Percentiles rank a stretch among this genome's conserved stretches.
Conservation (phyloP, 2,113 vertebrate genomes). For the Danionella cerebrum region DNA sequence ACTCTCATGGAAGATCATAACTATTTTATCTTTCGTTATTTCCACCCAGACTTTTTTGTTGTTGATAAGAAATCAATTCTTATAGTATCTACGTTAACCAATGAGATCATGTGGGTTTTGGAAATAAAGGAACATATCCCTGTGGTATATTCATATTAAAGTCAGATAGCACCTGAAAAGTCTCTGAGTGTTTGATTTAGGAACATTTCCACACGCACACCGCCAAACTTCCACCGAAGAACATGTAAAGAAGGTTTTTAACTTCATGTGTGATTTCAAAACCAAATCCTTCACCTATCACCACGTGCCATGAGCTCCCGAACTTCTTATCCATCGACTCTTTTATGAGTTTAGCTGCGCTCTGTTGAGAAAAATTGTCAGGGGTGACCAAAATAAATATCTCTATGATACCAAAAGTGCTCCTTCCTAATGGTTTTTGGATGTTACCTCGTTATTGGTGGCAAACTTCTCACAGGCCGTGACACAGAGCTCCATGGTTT, state of each 20-base stretch:
- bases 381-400: neutral
- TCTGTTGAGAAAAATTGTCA: conserved; percentile 58
- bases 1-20: too few species aligned
- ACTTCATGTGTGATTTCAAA: conserved; percentile 94
- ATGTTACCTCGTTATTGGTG: conserved; percentile 61
- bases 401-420: neutral
- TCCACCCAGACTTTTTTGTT: too few species aligned
- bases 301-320: conserved; percentile 96
- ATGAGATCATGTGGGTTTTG: too few species aligned
- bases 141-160: neutral
- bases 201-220: conserved; percentile 98
- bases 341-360: conserved; percentile 97
- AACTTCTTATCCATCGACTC: conserved; percentile 99
- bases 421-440: neutral
- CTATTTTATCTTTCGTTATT: too few species aligned
- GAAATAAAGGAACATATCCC: neutral
- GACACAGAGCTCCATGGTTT: conserved; percentile 95
- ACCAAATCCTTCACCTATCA: conserved; percentile 92
- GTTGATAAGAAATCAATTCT: too few species aligned
- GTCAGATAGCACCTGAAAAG: neutral
- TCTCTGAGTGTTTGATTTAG: conserved; percentile 56
- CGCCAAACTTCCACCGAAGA: conserved; percentile 88
- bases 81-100: too few species aligned
- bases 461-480: conserved; percentile 67
- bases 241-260: conserved; percentile 97